Evolutionary conservation across 1,140 invertebrate species (phyloP), one percentile per base, ranked within the genome.

Genomic region (Sesamia nonagrioides): DNA sequence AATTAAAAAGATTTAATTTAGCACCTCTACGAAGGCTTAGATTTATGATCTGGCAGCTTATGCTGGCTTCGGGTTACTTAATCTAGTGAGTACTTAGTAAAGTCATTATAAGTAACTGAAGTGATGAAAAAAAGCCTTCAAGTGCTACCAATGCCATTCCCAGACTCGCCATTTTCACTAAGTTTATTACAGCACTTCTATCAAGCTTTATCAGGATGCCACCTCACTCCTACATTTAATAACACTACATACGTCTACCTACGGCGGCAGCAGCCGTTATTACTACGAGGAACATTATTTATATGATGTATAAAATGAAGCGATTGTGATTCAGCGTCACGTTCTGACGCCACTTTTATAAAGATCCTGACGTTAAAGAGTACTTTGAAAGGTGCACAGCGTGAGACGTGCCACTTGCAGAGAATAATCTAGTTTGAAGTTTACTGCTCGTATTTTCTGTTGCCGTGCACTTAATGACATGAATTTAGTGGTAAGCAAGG

Each of bases 291-390:
- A 69, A 69, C 66, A 69, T 69, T 69, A 69, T 69, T 69, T 69
- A 69, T 69, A 69, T 69, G 66, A 69, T 42, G 66, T 48, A 69
- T 69, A 69, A 78, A 81, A 81, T 81, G 79, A 81, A 81, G 68
- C 68, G 74, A 81, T 77, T 76, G 79, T 69, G 73, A 81, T 81
- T 81, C 79, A 33, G 18, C 58, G 74, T 73, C 79, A 81, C 79
- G 79, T 81, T 54, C 37, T 56, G 66, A 37, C 74, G 45, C 61
- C 50, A 74, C 50, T 81, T 77, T 77, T 76, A 80, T 71, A 73
- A 63, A 35, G 58, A 72, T 54, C 56, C 54, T 58, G 66, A 69
- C 66, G 66, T 69, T 69, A 69, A 63, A 37, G 42, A 69, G 66
- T 69, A 50, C 66, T 69, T 50, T 69, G 40, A 69, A 37, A 69